Percentiles rank a stretch among this genome's conserved stretches.
Conservation (phyloP, 2,888 invertebrate genomes). For the Cheilosia pagana region DNA sequence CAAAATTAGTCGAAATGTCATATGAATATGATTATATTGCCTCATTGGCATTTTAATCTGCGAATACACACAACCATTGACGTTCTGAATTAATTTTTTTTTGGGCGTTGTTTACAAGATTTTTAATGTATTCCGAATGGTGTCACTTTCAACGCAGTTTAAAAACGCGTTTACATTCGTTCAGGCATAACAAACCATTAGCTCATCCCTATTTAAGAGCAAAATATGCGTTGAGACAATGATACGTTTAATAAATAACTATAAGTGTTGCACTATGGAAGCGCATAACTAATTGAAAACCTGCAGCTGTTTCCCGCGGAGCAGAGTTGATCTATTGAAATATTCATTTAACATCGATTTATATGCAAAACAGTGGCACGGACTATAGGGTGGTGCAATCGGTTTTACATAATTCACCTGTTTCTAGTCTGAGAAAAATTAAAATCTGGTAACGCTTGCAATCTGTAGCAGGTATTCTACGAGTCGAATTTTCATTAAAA, state of each 20-base stretch:
- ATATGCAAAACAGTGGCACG: too few species aligned
- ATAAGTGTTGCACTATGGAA: neutral
- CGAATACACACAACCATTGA: neutral
- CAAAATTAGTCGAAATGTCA: neutral
- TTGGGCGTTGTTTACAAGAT: neutral
- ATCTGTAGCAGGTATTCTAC: too few species aligned
- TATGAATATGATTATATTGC: slow-evolving; percentile 11
- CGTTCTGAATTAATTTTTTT: neutral
- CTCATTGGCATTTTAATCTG: slow-evolving; percentile 8
- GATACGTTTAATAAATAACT: neutral
- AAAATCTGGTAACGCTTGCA: too few species aligned
- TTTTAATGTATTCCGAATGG: neutral
- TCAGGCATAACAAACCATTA: slow-evolving; percentile 2
- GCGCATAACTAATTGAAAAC: too few species aligned
- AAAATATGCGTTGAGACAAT: neutral
- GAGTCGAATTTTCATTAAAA: too few species aligned
- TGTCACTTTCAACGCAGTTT: slow-evolving; percentile 1
- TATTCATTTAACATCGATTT: neutral
- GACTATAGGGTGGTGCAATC: neutral
- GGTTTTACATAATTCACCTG: neutral
- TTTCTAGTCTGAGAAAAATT: neutral
- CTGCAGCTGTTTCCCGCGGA: neutral
- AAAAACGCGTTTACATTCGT: slow-evolving; percentile 3
- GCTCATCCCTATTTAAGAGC: neutral
- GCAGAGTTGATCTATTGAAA: neutral